Evolutionary conservation across 2,888 invertebrate genomes (phyloP), one percentile per base, ranked within the genome.

Genomic region (Octodonta nipae): DNA sequence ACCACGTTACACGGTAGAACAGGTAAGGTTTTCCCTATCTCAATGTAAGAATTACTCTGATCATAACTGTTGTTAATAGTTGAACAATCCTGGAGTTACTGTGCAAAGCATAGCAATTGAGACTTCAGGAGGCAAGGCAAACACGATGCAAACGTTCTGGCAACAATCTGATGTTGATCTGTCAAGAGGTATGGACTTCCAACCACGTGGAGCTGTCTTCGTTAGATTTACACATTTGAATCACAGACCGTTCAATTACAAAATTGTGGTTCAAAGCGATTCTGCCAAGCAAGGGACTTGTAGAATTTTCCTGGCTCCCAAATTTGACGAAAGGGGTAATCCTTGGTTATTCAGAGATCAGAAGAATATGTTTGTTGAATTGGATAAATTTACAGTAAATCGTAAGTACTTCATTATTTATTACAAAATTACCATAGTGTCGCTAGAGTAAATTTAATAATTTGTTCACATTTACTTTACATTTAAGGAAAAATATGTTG

Each of bases 111-210:
- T 79, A 1, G 56, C 67, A 41, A 51, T 83, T n/a, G 56, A 66
- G 30, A 61, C 69, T 2, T n/a, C n/a, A n/a, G 69, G 67, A 0
- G 68, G 52, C 8, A 32, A 36, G 4, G 45, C 62, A 1, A 78
- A 84, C 59, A 56, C 58, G 1, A 42, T 86, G 22, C 60, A 62
- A 37, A 85, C 84, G 0, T 76, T 74, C 60, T 88, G 86, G 86
- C 78, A 78, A 64, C 75, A 79, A 58, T 78, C 79, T 35, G 77
- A 78, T 28, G 67, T 87, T 40, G 79, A 87, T 51, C 58, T 88
- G 15, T 73, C 78, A 0, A 70, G 84, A 1, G 87, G 88, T 0
- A 68, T 88, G 53, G 86, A 87, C 63, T 87, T 87, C 61, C 70
- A 75, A 6, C 84, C 84, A 0, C 67, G 83, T 1, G 85, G 85